These are phyloP conservation scores for Hexactinellida sp. DNA, from an alignment of 37 sponge, comb jelly and placozoan genomes.

Conservation along the genomic window DNA sequence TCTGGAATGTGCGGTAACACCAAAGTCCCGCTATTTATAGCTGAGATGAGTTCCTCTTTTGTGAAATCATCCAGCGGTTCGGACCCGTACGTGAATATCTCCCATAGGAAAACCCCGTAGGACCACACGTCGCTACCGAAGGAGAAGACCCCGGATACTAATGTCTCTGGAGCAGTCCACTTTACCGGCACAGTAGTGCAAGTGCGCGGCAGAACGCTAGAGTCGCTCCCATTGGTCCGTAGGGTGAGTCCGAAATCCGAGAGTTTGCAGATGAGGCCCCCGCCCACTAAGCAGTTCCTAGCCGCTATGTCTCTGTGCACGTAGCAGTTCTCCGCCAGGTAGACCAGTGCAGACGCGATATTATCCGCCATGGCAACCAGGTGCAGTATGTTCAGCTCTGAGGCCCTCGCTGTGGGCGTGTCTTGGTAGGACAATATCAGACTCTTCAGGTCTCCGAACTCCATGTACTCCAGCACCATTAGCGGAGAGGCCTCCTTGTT, in stretches of 20 bases:
- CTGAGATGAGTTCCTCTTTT: background rate
- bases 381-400: background rate
- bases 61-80: background rate
- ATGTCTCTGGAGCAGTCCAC: constrained; percentile 10
- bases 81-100: background rate
- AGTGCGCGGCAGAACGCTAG: background rate
- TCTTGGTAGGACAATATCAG: background rate
- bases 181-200: background rate
- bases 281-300: background rate
- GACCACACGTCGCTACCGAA: background rate
- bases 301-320: constrained; percentile 14
- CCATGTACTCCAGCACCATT: constrained; percentile 4
- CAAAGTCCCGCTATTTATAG: background rate
- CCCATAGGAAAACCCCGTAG: background rate
- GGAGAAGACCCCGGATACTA: background rate
- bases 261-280: background rate
- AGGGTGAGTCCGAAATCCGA: background rate
- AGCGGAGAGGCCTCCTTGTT: background rate
- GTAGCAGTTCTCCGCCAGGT: background rate
- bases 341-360: background rate
- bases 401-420: background rate
- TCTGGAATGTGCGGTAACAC: constrained; percentile 5
- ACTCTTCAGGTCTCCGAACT: constrained; percentile 10
- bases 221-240: background rate
- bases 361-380: background rate